Conservation (phyloP, 37 sponge, comb jelly and placozoan genomes). For the Axinella damicornis region DNA sequence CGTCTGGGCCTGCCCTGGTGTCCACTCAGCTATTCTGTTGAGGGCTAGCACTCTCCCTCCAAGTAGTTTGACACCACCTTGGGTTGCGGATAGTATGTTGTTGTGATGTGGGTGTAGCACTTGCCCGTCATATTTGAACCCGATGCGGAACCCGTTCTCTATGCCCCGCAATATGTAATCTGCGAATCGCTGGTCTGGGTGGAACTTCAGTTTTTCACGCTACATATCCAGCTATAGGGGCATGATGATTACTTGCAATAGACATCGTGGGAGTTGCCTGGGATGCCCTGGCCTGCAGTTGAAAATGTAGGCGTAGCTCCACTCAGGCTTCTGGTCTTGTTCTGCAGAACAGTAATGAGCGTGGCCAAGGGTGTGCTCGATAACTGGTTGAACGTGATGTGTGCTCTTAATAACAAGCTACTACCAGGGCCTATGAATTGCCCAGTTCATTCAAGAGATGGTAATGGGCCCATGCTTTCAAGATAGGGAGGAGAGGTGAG, state of each 20-base stretch:
- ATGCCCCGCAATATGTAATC: conserved; percentile 10
- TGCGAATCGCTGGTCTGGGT: conserved; percentile 13
- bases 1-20: not conserved
- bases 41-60: not conserved
- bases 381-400: too few species aligned
- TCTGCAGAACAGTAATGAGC: too few species aligned
- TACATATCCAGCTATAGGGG: not conserved
- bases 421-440: too few species aligned
- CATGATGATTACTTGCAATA: not conserved
- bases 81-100: not conserved
- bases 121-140: not conserved
- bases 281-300: not conserved
- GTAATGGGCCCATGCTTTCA: too few species aligned
- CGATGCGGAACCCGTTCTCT: not conserved
- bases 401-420: too few species aligned
- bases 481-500: too few species aligned
- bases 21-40: not conserved
- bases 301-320: not conserved
- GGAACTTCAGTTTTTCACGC: not conserved
- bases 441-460: too few species aligned
- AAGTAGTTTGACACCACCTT: not conserved
- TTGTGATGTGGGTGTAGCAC: not conserved
- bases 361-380: too few species aligned
- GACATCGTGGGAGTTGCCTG: not conserved
- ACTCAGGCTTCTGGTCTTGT: too few species aligned